Evolutionary conservation across 2,113 vertebrate species (phyloP).

Genomic region (Petrocephalus zakoni): DNA sequence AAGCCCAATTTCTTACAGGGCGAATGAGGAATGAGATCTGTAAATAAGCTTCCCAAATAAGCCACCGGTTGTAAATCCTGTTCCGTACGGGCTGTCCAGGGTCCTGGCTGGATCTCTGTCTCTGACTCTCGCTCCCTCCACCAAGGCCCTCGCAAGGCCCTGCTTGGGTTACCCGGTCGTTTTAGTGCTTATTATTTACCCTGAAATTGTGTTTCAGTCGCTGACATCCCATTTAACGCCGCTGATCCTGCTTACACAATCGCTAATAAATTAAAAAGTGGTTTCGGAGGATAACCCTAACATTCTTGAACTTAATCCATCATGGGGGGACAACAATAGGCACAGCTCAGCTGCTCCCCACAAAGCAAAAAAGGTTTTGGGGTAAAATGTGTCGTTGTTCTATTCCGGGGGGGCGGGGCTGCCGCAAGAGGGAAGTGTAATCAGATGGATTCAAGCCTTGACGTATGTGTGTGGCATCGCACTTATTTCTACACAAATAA

Average conservation of each 20-base stretch:
- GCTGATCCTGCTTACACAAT: slow-evolving; percentile 76
- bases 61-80: background rate
- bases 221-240: slow-evolving; percentile 78
- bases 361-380: slow-evolving; percentile 70
- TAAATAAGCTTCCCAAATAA: background rate
- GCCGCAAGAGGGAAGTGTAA: slow-evolving; percentile 48
- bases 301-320: slow-evolving; percentile 77
- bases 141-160: slow-evolving; percentile 17
- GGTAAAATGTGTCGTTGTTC: slow-evolving; percentile 61
- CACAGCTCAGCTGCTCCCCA: slow-evolving; percentile 59
- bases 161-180: slow-evolving; percentile 72
- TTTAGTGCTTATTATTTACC: slow-evolving; percentile 81
- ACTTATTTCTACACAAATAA: slow-evolving; percentile 59
- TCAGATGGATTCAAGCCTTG: slow-evolving; percentile 66
- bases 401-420: slow-evolving; percentile 38
- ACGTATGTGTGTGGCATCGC: slow-evolving; percentile 51
- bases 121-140: background rate
- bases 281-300: slow-evolving; percentile 75
- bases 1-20: background rate
- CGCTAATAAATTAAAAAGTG: slow-evolving; percentile 77
- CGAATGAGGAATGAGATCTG: background rate
- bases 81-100: background rate
- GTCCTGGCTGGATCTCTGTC: background rate
- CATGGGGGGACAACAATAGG: slow-evolving; percentile 69
- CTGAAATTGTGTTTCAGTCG: slow-evolving; percentile 73